Percentiles rank a stretch among this genome's conserved stretches.
Evolutionary conservation across 2,113 vertebrate species (phyloP).

Genomic region (Progne subis): DNA sequence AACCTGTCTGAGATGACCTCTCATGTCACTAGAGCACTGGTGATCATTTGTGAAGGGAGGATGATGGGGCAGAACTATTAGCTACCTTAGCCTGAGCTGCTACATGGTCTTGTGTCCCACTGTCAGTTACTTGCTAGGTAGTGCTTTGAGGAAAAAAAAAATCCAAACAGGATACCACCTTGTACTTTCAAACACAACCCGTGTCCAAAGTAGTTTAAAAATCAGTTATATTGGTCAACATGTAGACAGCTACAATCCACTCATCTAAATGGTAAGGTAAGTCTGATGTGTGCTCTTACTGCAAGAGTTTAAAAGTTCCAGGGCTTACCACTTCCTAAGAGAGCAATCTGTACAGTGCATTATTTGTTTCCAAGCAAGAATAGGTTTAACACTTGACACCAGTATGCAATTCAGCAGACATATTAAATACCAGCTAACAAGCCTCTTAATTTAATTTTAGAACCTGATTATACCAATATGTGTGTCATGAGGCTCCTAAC

Average conservation of each 20-base stretch:
- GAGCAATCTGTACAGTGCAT: neutral
- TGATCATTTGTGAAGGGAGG: neutral
- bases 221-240: neutral
- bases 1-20: neutral
- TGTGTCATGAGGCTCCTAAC: neutral
- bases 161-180: neutral
- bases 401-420: neutral
- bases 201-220: neutral
- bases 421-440: neutral
- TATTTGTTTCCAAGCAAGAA: neutral
- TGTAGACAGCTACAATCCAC: neutral
- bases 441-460: neutral
- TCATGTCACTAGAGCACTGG: neutral
- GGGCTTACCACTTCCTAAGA: neutral
- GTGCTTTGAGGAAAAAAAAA: neutral
- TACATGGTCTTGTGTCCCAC: neutral
- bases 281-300: neutral
- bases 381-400: neutral
- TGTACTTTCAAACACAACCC: neutral
- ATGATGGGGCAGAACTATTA: neutral
- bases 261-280: neutral
- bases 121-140: neutral
- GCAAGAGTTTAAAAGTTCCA: neutral
- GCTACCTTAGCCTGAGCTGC: neutral
- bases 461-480: neutral